Base-by-base conservation (phyloP, 2,113 vertebrate genomes). In the Craseonycteris thonglongyai region DNA sequence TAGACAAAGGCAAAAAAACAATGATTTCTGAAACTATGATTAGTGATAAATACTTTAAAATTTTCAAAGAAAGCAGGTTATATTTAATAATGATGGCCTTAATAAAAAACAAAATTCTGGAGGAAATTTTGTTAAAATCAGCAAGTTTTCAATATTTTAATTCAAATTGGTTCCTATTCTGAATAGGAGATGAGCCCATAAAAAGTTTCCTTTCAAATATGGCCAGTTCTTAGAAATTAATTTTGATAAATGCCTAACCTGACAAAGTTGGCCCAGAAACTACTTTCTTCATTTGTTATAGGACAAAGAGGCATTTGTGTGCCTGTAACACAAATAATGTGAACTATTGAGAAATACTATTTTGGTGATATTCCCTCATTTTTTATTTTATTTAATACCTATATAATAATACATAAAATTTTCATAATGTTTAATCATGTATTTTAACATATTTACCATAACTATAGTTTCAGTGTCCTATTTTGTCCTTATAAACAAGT, bases 1-100 rank as follows among this genome's bases (percentile, higher is more conserved):
- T 40, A 91, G 12, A 42, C 13, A 56, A 85, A 0, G 40, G 45
- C n/a, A n/a, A 78, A 95, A 38, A 87, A 49, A 84, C 10, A 42
- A 68, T 13, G 26, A 80, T 88, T 47, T 93, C n/a, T 84, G 4
- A 11, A 56, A 81, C 38, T 87, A 51, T 82, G 71, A 40, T 84
- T 49, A 92, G 45, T n/a, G 45, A 47, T 7, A 94, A 92, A 94
- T 88, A 45, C 74, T 92, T 71, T 51, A 72, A 38, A 66, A 8
- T 79, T 93, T 69, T 8, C 40, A 22, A 76, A 63, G 24, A 71
- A 81, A 94, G 12, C 3, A 83, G 21, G 35, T 14, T 83, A 12
- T 63, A 22, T 72, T 90, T 75, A 93, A 63, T 84, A 61, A 82
- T 47, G 42, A 75, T 66, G 19, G 11, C 33, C 12, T 87, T 76